phyloP scores from a whole-genome alignment of 1,140 invertebrate species.

The Pteromalus puparum region DNA sequence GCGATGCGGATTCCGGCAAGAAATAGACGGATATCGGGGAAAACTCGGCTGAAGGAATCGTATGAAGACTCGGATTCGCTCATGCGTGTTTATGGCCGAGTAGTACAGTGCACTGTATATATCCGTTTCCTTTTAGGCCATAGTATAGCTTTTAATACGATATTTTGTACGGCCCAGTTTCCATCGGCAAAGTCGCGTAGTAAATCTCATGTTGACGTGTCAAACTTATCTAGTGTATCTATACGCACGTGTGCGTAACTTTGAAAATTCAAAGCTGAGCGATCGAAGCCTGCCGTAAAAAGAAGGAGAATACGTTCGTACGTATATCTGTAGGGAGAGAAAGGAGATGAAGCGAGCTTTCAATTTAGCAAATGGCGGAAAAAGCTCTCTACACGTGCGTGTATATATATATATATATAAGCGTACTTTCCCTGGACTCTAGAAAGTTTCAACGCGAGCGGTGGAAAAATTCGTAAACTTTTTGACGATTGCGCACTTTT shows the following conservation, averaged over 20 bases:
- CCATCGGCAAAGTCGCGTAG: no score
- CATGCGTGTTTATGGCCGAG: not conserved
- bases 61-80: not conserved
- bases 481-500: constrained; percentile 26
- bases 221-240: no score
- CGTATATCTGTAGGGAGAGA: no score
- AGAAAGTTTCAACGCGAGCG: not conserved
- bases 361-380: constrained; percentile 33
- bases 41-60: not conserved
- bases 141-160: no score
- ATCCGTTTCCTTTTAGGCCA: no score
- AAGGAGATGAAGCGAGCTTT: no score
- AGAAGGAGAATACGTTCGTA: not conserved
- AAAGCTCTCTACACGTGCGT: not conserved
- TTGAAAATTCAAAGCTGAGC: not conserved
- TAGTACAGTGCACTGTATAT: no score
- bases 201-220: no score
- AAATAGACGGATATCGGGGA: not conserved
- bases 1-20: not conserved
- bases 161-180: no score
- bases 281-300: not conserved
- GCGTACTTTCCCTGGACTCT: not conserved
- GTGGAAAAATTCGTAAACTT: constrained; percentile 37
- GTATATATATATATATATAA: no score
- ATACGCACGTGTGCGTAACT: not conserved